These are phyloP conservation scores for Tipula lateralis DNA, from an alignment of 2,888 invertebrate genomes.

Conservation along the genomic window DNA sequence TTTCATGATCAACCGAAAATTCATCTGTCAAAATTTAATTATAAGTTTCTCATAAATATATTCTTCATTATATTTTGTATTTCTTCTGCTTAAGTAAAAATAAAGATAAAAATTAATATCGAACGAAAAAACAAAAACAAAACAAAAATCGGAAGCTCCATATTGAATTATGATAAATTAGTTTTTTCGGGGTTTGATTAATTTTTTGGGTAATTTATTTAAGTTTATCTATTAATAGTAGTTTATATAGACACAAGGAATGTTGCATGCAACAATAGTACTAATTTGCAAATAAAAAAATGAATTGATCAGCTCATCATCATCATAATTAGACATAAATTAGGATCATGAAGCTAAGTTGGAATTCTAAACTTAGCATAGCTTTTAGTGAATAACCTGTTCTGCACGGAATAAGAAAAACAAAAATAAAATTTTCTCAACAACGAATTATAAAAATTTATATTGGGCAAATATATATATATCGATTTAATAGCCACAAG, in stretches of 20 bases:
- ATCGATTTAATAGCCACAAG: no score
- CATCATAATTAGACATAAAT: no score
- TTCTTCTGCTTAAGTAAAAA: background rate
- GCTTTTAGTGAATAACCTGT: no score
- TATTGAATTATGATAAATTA: slow-evolving; percentile 24
- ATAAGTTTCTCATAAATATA: slow-evolving; percentile 12
- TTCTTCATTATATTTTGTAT: background rate
- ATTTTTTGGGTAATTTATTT: background rate
- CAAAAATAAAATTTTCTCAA: no score
- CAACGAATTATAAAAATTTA: no score
- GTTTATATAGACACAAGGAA: background rate
- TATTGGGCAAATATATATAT: no score
- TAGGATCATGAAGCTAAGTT: no score
- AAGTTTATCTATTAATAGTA: background rate
- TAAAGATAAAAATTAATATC: background rate
- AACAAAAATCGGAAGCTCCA: slow-evolving; percentile 9
- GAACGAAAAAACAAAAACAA: background rate
- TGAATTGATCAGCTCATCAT: no score
- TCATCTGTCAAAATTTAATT: slow-evolving; percentile 19
- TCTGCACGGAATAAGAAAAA: no score
- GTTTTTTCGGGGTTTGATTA: background rate
- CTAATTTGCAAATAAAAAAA: no score
- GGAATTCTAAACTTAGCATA: no score
- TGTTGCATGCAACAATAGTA: background rate
- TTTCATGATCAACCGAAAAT: slow-evolving; percentile 19